Conservation (phyloP, 1,140 invertebrate species). For the Drosophila yakuba region DNA sequence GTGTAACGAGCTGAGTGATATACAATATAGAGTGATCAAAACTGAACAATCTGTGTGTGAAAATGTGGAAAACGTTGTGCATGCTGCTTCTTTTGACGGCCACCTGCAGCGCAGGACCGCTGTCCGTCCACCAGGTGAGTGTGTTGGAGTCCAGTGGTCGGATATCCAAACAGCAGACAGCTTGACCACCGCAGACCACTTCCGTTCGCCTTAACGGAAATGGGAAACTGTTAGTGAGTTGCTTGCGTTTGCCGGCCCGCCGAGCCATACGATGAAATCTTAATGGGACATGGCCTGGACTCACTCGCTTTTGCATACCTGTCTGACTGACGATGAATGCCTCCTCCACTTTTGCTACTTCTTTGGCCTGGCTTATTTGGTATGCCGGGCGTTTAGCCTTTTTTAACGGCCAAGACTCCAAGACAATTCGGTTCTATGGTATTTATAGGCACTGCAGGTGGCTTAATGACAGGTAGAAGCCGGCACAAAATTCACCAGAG, state of each 20-base stretch:
- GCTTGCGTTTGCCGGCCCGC: conserved; percentile 48
- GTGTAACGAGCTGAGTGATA: conserved; percentile 30
- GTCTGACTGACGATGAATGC: conserved; percentile 58
- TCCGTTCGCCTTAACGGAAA: conserved; percentile 73
- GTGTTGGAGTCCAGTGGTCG: conserved; percentile 19
- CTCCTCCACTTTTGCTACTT: conserved; percentile 13
- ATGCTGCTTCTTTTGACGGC: conserved; percentile 53
- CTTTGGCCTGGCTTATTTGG: conserved; percentile 53
- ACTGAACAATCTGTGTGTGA: conserved; percentile 44
- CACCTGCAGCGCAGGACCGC: conserved; percentile 69
- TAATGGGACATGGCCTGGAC: conserved; percentile 56
- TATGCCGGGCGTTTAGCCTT: conserved; percentile 76
- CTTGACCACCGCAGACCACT: conserved; percentile 47
- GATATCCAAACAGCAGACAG: conserved; percentile 22
- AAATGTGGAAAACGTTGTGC: conserved; percentile 61
- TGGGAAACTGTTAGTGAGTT: conserved; percentile 75
- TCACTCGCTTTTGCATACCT: conserved; percentile 37
- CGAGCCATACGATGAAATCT: conserved; percentile 45
- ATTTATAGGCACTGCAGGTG: conserved; percentile 68
- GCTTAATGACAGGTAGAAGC: conserved; percentile 46
- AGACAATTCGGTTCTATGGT: conserved; percentile 27
- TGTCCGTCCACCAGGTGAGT: conserved; percentile 68
- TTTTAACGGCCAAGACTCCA: conserved; percentile 64
- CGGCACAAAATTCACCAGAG: conserved; percentile 34
- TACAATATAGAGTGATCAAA: conserved; percentile 26